A percentile compares a stretch with the other conserved stretches of the same genome.
phyloP scores from a whole-genome alignment of 2,888 invertebrate genomes.

The Teinopalpus imperialis region DNA sequence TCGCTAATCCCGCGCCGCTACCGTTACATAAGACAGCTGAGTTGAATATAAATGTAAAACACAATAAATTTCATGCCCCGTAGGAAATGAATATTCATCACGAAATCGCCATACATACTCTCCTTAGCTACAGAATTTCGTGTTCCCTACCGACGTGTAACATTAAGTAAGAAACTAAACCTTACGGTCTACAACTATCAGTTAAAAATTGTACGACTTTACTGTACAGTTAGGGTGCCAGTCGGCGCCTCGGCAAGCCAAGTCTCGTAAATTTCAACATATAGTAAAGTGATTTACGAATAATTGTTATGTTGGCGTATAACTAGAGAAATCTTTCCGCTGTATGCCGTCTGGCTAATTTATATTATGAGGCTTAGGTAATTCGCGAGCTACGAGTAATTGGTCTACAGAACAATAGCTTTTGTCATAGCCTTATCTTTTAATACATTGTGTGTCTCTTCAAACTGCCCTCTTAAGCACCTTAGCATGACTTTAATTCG shows the following conservation, averaged over 20 bases:
- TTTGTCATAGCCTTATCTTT: conserved; percentile 80
- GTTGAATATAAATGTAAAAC: conserved; percentile 82
- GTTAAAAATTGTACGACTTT: conserved; percentile 57
- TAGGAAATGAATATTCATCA: conserved; percentile 83
- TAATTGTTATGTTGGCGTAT: conserved; percentile 82
- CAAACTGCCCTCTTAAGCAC: conserved; percentile 62
- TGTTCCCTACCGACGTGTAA: conserved; percentile 54
- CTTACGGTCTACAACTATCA: conserved; percentile 51
- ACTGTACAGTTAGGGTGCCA: conserved; percentile 49
- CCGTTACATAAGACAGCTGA: conserved; percentile 81
- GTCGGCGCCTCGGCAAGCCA: conserved; percentile 57
- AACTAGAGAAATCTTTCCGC: conserved; percentile 82
- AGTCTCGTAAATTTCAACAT: conserved; percentile 81
- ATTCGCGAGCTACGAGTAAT: conserved; percentile 80
- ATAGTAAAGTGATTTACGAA: conserved; percentile 83
- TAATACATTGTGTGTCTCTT: conserved; percentile 66
- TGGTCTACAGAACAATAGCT: conserved; percentile 80
- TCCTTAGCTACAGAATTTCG: conserved; percentile 73
- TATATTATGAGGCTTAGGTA: conserved; percentile 82
- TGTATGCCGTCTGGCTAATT: conserved; percentile 79
- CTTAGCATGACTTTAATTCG: conserved; percentile 59
- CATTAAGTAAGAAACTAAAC: conserved; percentile 53
- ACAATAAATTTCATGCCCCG: conserved; percentile 83
- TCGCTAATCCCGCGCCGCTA: conserved; percentile 80
- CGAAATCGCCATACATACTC: conserved; percentile 82